Evolutionary conservation across 2,113 vertebrate genomes (phyloP), one percentile per base, ranked within the genome.

Genomic region (Elgaria multicarinata): DNA sequence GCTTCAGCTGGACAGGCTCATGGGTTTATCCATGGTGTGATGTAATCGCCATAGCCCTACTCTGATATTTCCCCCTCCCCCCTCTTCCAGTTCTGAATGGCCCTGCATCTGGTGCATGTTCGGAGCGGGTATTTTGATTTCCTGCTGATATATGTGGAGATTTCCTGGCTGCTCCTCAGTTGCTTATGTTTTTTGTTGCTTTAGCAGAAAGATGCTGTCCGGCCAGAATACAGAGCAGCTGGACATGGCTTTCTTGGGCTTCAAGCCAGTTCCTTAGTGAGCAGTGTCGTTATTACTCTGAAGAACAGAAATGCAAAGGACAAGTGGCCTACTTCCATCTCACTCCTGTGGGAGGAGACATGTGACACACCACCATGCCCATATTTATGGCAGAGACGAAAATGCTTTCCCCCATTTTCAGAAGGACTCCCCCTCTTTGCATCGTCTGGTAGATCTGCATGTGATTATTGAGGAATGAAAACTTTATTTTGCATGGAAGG

Each of bases 1-100:
- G 93, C 89, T 94, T 96, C 97, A 97, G 97, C 93, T 97, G 97
- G 96, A 92, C 0, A 3, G 89, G 85, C 94, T 95, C 83, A 87
- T 92, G 84, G 91, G 94, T 95, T 95, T 91, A 94, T 94, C 92
- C 78, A 91, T 85, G 90, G 95, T 91, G 92, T 97, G 96, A 97
- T 96, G 97, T 97, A 96, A 96, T 96, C 94, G 81, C 83, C 83
- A 93, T 85, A 8, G 6, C 77, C 92, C 91, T 92, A 89, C 31
- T 4, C 93, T 87, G 90, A 89, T 50, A 62, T 90, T 95, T 92
- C 92, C 91, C 95, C 80, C 67, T 33, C 91, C 95, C 82, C 81
- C 71, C 55, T 89, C 79, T 36, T 86, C 53, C 91, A 87, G 87
- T 31, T 36, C 94, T 94, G 91, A 89, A 95, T 90, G 87, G 85